phyloP scores from a whole-genome alignment of 2,113 vertebrate genomes.

The Tragelaphus scriptus region DNA sequence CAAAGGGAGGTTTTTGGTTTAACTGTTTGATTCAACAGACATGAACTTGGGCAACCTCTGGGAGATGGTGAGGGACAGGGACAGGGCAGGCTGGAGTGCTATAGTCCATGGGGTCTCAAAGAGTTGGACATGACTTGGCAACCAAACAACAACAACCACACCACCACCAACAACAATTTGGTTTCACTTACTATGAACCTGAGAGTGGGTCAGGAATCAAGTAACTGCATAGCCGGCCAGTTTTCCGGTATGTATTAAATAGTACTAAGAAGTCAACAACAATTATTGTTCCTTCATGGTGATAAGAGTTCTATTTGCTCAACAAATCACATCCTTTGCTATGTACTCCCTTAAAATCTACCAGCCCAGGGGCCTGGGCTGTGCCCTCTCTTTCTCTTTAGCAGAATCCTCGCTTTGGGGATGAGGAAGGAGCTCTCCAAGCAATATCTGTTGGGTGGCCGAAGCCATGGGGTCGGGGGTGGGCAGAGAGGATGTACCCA shows the following conservation, averaged over 20 bases:
- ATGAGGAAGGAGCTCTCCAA: neutral
- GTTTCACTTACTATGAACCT: neutral
- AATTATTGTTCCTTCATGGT: neutral
- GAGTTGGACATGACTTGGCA: neutral
- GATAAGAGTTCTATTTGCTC: neutral
- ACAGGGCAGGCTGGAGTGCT: neutral
- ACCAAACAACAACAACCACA: neutral
- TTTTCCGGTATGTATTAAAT: neutral
- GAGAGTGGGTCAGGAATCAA: neutral
- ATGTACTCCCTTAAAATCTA: rapidly evolving
- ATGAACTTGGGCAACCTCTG: neutral
- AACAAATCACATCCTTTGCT: neutral
- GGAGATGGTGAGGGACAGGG: neutral
- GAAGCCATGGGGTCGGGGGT: neutral
- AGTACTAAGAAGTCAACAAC: neutral
- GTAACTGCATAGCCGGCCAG: neutral
- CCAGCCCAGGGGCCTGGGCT: too few species aligned
- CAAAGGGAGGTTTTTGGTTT: neutral
- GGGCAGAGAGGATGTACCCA: constrained; percentile 28
- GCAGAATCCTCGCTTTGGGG: too few species aligned
- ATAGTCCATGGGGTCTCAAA: neutral
- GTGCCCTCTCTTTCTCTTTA: neutral
- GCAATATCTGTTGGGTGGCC: neutral
- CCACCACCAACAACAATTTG: neutral
- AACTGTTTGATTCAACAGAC: neutral